Evolutionary conservation across 1,140 invertebrate species (phyloP), one percentile per base, ranked within the genome.

Genomic region (Drosophila triauraria): DNA sequence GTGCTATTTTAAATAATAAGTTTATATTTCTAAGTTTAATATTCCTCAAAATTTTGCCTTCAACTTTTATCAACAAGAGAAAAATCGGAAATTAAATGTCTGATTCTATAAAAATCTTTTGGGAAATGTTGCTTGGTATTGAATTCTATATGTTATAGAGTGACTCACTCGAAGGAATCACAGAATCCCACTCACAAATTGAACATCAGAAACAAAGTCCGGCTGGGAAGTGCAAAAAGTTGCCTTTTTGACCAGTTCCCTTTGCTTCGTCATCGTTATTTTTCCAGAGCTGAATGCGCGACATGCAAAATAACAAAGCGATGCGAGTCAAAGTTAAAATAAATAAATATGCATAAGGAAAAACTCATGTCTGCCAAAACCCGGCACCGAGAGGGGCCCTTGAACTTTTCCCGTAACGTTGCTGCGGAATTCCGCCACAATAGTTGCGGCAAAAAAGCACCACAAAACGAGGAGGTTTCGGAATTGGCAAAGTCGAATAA

Each of bases 251-350:
- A 63, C 61, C 56, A n/a, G 35, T 58, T 58, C 30, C 40, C n/a
- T 27, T 3, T 38, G 13, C 32, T 15, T 20, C 44, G 44, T 30
- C 46, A 30, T 43, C 40, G 9, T 27, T 63, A 42, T 20, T 63
- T 43, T 32, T 9, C 1, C 3, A 17, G 35, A 46, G 40, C 44
- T 17, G 69, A 77, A 69, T 75, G 70, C 59, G 59, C 54, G 70
- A 80, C 69, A 63, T 75, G 69, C 62, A 68, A 60, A 60, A 69
- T 75, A 77, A 67, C 74, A 80, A 62, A 76, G 65, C 56, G 46
- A 50, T 27, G 53, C 46, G 23, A 60, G 25, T 40, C 40, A 30
- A 38, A 51, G 40, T 71, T 43, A 62, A 67, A 80, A 74, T 75
- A 68, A 80, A 79, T 78, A 67, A 75, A 74, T 62, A 65, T 46